A percentile compares a stretch with the other conserved stretches of the same genome.
These are phyloP conservation scores for Ditula angustiorana DNA, from an alignment of 2,888 invertebrate species.

Conservation along the genomic window DNA sequence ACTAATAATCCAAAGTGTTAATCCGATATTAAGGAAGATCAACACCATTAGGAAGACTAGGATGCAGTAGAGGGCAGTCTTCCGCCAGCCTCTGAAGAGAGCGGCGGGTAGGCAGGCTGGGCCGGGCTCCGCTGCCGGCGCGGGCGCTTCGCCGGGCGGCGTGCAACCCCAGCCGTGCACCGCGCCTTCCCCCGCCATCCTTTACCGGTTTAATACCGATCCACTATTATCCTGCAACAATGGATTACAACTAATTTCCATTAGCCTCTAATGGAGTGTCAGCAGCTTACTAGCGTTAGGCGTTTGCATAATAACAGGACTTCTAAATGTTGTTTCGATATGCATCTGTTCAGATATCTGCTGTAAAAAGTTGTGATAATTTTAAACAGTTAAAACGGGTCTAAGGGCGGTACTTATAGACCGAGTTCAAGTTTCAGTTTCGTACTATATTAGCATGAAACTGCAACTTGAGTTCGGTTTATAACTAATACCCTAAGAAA, in stretches of 20 bases:
- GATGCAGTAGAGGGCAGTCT: conserved; percentile 95
- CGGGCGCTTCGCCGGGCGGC: conserved; percentile 71
- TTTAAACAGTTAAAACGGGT: no score
- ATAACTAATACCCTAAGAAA: no score
- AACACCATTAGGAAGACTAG: conserved; percentile 93
- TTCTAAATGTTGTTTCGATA: neutral
- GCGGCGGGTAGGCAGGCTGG: conserved; percentile 60
- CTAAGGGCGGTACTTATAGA: no score
- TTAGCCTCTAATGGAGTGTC: conserved; percentile 50
- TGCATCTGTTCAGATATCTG: neutral
- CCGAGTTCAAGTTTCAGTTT: no score
- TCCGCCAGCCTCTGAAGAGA: conserved; percentile 92
- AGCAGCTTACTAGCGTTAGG: conserved; percentile 20
- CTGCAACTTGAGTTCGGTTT: no score
- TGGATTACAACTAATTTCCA: conserved; percentile 56
- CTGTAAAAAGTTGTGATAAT: neutral
- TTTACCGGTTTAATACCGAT: conserved; percentile 48
- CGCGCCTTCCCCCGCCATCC: conserved; percentile 52
- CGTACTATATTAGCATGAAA: no score
- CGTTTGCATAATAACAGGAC: neutral
- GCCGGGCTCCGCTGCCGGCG: conserved; percentile 49
- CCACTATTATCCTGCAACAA: conserved; percentile 59
- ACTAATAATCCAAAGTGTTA: conserved; percentile 98
- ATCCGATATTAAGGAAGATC: conserved; percentile 96
- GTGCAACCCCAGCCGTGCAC: conserved; percentile 78